Base-by-base conservation (phyloP, 2,113 vertebrate genomes). In the Labeo rohita region DNA sequence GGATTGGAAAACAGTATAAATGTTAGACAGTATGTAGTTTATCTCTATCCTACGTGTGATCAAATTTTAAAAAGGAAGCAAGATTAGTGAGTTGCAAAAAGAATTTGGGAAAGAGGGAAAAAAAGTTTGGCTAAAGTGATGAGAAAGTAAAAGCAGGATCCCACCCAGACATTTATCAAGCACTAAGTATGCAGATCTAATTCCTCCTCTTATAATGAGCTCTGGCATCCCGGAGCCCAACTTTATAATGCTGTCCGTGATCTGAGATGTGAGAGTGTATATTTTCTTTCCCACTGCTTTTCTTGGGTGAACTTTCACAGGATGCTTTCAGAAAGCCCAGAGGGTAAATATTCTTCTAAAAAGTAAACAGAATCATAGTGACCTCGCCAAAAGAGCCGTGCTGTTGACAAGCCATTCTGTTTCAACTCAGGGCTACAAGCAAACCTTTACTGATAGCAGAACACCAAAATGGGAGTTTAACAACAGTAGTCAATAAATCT, bases 301-400 rank as follows among this genome's bases (percentile, higher is more conserved):
- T 86, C 86, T 93, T 83, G 90, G 95, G 93, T 95, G 95, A 96
- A 96, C 91, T 95, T 96, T 97, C 96, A 95, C 95, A 96, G 95
- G 96, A 94, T 96, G 94, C 94, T 96, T 96, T 96, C 93, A 96
- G 97, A 97, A 97, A 93, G 92, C 95, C 95, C 94, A 96, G 94
- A 96, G 95, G 96, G 94, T 97, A 96, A 97, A 97, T 95, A 96
- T 93, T 95, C 95, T 94, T 97, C 90, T 93, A 21, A 95, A 97
- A 96, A 97, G 96, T 97, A 97, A 97, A 97, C 95, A 97, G 94
- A 95, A 96, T 97, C 95, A 95, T 94, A 94, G 95, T 96, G 96
- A 97, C 95, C 96, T 96, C 97, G 96, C 96, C 95, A 96, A 95
- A 82, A 96, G 96, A 93, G 95, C 95, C 93, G 9, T 72, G 95